Conservation (phyloP, 2,113 vertebrate genomes). For the Ctenomys sociabilis region DNA sequence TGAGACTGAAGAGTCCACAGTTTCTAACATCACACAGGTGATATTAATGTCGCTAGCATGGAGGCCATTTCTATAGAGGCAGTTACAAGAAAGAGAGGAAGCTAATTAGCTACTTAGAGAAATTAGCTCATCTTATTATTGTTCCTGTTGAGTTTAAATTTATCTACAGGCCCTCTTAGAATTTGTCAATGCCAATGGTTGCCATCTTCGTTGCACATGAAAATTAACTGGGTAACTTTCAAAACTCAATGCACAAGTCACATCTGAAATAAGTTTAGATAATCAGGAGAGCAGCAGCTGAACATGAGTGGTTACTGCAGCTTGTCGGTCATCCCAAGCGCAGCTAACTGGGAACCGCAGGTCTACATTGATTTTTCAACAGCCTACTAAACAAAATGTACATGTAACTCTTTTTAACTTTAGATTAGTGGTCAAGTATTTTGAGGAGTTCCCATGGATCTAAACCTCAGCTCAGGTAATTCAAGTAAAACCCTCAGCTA, state of each 20-base stretch:
- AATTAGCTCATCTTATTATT: background rate
- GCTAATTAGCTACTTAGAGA: background rate
- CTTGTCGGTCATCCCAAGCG: background rate
- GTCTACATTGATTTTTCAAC: background rate
- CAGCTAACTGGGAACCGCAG: background rate
- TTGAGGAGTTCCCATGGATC: background rate
- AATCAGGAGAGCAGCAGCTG: background rate
- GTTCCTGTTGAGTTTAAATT: background rate
- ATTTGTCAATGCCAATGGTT: background rate
- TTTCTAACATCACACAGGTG: background rate
- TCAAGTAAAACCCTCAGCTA: background rate
- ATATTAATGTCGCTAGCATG: background rate
- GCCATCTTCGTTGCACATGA: background rate
- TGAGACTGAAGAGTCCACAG: background rate
- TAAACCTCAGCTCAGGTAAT: conserved; percentile 33
- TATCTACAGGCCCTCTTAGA: background rate
- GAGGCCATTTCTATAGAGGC: background rate
- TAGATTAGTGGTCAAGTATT: background rate
- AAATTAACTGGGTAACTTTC: background rate
- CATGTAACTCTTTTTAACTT: background rate
- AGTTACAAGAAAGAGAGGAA: background rate
- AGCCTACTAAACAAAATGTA: conserved; percentile 11
- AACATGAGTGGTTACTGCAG: background rate
- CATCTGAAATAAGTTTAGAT: background rate
- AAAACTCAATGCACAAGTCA: background rate